Evolutionary conservation across 2,797 vertebrate species (phyloP).

Genomic region (Atherinosoma microstoma): DNA sequence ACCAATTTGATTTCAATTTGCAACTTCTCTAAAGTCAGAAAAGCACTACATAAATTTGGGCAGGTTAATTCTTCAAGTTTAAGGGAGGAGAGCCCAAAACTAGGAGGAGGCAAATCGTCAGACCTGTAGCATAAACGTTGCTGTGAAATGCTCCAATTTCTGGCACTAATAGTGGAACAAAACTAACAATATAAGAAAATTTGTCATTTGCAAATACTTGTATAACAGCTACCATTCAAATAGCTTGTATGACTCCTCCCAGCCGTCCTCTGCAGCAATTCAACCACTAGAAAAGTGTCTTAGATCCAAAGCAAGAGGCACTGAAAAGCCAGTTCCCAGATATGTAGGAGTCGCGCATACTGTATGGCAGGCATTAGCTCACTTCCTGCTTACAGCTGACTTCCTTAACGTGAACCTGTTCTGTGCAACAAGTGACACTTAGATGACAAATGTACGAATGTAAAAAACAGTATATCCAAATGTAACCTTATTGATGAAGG

Average conservation of each 20-base stretch:
- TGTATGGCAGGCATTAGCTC: slow-evolving; percentile 28
- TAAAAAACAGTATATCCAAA: accelerated
- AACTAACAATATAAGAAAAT: background rate
- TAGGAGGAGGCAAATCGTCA: background rate
- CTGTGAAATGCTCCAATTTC: background rate
- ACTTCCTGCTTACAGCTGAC: slow-evolving; percentile 70
- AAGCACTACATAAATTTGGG: too few relatives aligned
- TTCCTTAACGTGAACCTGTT: slow-evolving; percentile 47
- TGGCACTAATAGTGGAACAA: background rate
- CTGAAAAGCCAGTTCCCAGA: background rate
- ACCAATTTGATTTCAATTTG: background rate
- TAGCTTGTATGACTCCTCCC: background rate
- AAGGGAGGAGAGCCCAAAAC: background rate
- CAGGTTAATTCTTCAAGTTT: background rate
- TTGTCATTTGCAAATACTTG: background rate
- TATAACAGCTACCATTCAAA: background rate
- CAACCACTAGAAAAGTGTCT: background rate
- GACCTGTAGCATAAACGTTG: background rate
- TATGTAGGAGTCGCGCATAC: slow-evolving; percentile 8
- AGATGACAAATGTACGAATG: accelerated
- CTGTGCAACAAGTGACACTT: background rate
- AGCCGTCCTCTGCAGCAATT: background rate
- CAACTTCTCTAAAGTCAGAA: background rate
- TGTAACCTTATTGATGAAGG: background rate
- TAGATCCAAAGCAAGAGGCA: background rate